Conservation (phyloP, 2,888 invertebrate species). For the Strigamia crassipes region DNA sequence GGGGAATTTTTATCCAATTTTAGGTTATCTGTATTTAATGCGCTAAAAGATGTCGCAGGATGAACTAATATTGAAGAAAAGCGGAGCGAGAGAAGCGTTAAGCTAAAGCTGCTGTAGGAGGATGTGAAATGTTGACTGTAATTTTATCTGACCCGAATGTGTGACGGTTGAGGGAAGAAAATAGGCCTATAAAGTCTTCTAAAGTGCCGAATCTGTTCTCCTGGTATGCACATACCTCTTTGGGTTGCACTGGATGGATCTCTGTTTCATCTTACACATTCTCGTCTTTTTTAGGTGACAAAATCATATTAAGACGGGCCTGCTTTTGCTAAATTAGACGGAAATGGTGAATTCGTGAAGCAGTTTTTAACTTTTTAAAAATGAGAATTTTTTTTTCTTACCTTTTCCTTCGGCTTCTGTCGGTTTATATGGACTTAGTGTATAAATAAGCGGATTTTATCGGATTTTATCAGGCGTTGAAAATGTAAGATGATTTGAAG, state of each 20-base stretch:
- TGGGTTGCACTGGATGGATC: neutral
- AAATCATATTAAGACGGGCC: neutral
- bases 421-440: neutral
- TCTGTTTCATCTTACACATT: slow-evolving; percentile 20
- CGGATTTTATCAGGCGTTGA: neutral
- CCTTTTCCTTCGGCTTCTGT: neutral
- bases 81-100: neutral
- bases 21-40: neutral
- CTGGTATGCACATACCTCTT: slow-evolving; percentile 7
- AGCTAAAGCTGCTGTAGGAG: neutral
- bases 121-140: slow-evolving; percentile 23
- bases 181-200: slow-evolving; percentile 31
- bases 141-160: slow-evolving; percentile 32
- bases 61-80: slow-evolving; percentile 21
- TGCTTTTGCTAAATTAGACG: slow-evolving; percentile 29
- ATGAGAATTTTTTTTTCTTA: neutral
- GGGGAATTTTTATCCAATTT: neutral
- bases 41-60: neutral
- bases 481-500: slow-evolving; percentile 23
- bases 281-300: neutral
- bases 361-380: neutral
- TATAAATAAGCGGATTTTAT: neutral
- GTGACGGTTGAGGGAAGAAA: slow-evolving; percentile 36
- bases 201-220: neutral
- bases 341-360: neutral